A percentile compares a stretch with the other conserved stretches of the same genome.
Evolutionary conservation across 2,797 vertebrate genomes (phyloP).

Genomic region (Triplophysa yarkandensis): DNA sequence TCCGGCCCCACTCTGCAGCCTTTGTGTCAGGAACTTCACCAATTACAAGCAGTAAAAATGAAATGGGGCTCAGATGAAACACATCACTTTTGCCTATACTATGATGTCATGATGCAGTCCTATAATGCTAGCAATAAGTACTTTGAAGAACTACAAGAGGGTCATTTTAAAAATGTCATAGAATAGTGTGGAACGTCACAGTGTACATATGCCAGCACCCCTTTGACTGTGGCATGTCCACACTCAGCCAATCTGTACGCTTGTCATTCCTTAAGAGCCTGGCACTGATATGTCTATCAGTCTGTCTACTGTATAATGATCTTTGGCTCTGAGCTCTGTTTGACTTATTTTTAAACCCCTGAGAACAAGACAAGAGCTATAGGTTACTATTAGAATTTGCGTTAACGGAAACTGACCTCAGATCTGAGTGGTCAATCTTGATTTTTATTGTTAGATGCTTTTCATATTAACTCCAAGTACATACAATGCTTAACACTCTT

Average conservation of each 20-base stretch:
- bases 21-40: conserved; percentile 67
- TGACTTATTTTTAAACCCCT: conserved; percentile 57
- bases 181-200: no score
- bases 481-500: no score
- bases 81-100: background rate
- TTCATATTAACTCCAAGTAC: background rate
- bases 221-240: conserved; percentile 8
- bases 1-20: conserved; percentile 64
- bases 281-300: conserved; percentile 53
- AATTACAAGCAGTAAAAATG: conserved; percentile 42
- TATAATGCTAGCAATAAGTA: background rate
- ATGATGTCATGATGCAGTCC: background rate
- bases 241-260: conserved; percentile 50
- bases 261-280: conserved; percentile 49
- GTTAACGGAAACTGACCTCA: conserved; percentile 37
- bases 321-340: conserved; percentile 38
- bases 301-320: conserved; percentile 47
- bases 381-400: conserved; percentile 26
- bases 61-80: conserved; percentile 54
- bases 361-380: conserved; percentile 38
- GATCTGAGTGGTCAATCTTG: background rate
- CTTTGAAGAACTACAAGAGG: background rate
- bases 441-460: conserved; percentile 11
- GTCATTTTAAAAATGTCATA: background rate
- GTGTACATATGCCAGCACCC: conserved; percentile 47